These are phyloP conservation scores for Anguilla obscura DNA, from an alignment of 2,797 vertebrate species.

Conservation along the genomic window DNA sequence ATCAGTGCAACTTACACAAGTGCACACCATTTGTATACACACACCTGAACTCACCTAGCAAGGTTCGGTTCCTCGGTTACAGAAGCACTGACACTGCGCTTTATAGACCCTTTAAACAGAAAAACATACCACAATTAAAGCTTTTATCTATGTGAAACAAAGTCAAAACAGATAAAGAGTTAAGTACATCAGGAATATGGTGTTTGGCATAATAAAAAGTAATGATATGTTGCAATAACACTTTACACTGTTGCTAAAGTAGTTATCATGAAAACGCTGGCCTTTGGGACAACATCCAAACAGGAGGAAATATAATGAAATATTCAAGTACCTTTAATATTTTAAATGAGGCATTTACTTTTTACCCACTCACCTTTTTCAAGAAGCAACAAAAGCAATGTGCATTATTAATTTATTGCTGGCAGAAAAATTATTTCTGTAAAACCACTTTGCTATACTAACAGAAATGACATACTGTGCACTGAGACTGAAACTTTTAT, in stretches of 20 bases:
- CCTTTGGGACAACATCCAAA: not conserved
- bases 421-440: not conserved
- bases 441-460: not conserved
- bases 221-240: not conserved
- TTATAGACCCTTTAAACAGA: conserved; percentile 62
- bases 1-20: not conserved
- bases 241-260: not conserved
- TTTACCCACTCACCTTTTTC: not conserved
- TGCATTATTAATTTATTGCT: conserved; percentile 14
- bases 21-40: conserved; percentile 28
- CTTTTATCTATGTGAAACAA: not conserved
- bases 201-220: not conserved
- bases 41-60: conserved; percentile 56
- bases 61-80: conserved; percentile 60
- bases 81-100: conserved; percentile 63
- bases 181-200: not conserved
- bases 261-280: not conserved
- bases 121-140: conserved; percentile 1
- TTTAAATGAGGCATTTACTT: not conserved
- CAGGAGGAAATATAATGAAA: not conserved
- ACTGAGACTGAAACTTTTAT: not conserved
- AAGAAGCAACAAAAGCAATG: not conserved
- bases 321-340: not conserved
- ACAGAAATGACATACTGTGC: not conserved
- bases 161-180: not conserved